Base-by-base conservation (phyloP, 23 tunicate species). In the Styela clava region DNA sequence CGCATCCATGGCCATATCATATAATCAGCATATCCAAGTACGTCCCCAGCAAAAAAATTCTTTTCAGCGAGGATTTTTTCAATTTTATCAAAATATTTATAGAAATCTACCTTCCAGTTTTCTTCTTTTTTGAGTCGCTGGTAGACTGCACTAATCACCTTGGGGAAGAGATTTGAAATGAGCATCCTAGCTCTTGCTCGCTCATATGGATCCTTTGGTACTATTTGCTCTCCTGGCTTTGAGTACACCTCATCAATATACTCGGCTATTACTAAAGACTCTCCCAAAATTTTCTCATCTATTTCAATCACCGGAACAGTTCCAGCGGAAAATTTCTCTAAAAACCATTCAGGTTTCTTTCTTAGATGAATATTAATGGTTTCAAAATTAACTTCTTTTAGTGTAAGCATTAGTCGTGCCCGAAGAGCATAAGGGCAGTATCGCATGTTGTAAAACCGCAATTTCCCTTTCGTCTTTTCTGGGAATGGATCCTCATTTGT, bases 1-100 rank as follows among this genome's bases (percentile, higher is more conserved):
- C 78, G 78, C 32, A 72, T n/a, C 78, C 78, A 72, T 23, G 78
- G 78, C 78, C 78, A 72, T 31, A 72, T 72, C 78, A 72, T 72
- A 34, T 72, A 72, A n/a, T 72, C 78, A 72, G 78, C 44, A 72
- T 72, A 72, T 9, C 78, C 78, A 33, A 72, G 52, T 19, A 24
- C 28, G 24, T 72, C 51, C 9, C 78, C 78, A 34, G 78, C 78
- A 72, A 72, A 72, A 72, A 32, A 72, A 20, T 32, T 32, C 32
- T 72, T 29, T 34, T 32, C 24, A 24, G 37, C 30, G 7, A 72
- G 52, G 16, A 72, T 33, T 34, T 72, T 72, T 72, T 72, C 78
- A 32, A 72, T 18, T 2, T 1, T 0, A 29, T 22, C 52, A 32
- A 72, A 31, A 32, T 33, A 9, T 34, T 72, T 31, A 33, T 22